Conservation (phyloP, 2,113 vertebrate genomes). For the Cynopterus brachyotis region DNA sequence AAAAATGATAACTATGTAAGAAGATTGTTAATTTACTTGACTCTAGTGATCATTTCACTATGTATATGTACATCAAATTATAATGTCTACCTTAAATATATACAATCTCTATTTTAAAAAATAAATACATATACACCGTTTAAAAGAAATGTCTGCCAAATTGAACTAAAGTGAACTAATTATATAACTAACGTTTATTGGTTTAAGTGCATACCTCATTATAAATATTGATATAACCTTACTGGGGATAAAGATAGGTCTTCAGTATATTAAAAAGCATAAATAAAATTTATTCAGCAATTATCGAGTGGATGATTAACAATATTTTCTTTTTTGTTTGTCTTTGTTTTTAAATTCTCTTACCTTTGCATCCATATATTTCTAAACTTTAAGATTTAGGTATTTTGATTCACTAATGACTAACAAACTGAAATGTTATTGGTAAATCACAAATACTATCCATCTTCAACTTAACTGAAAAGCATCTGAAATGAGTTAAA, state of each 20-base stretch:
- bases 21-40: background rate
- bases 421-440: background rate
- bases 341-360: background rate
- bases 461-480: background rate
- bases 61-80: background rate
- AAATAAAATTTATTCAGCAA: background rate
- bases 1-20: background rate
- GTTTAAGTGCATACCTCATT: background rate
- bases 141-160: background rate
- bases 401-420: conserved; percentile 1
- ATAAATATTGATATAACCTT: background rate
- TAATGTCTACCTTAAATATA: background rate
- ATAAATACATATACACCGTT: background rate
- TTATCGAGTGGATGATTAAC: background rate
- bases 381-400: background rate
- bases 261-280: background rate
- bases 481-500: background rate
- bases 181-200: background rate
- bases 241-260: too few species aligned
- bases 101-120: background rate
- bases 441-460: background rate
- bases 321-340: background rate
- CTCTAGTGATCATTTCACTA: background rate
- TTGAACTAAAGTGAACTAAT: background rate
- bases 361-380: background rate